phyloP scores from a whole-genome alignment of 2,888 invertebrate genomes.

The Flabesymbios commensalis region DNA sequence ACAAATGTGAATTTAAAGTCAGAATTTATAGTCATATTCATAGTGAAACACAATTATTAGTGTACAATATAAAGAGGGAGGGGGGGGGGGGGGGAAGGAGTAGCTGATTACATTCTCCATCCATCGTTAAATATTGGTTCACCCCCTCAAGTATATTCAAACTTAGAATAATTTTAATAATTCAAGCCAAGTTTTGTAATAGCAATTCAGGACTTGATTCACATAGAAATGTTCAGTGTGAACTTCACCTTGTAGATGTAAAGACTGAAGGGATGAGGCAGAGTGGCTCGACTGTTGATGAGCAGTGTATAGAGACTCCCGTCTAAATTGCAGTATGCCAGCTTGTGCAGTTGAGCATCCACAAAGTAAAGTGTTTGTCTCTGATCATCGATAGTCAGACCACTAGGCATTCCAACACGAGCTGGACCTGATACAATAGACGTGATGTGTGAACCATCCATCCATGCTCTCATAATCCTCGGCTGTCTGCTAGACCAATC shows the following conservation, averaged over 20 bases:
- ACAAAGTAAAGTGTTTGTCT: conserved; percentile 85
- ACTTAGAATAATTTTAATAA: no score
- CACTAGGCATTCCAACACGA: conserved; percentile 82
- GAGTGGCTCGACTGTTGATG: conserved; percentile 36
- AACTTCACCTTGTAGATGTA: conserved; percentile 76
- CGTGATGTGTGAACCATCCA: conserved; percentile 74
- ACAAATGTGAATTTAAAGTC: background rate
- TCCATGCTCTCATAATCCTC: conserved; percentile 76
- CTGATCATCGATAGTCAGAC: conserved; percentile 81
- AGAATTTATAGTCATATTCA: no score
- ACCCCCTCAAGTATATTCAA: no score
- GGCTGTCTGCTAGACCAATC: conserved; percentile 82
- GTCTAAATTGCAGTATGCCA: conserved; percentile 76
- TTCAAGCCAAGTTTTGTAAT: no score
- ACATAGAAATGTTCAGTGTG: no score
- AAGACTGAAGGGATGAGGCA: conserved; percentile 82
- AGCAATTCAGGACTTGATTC: no score
- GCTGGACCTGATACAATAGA: conserved; percentile 62
- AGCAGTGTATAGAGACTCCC: conserved; percentile 70
- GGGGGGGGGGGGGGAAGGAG: no score
- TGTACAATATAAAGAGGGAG: no score
- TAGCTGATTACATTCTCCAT: no score
- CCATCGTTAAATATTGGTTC: no score
- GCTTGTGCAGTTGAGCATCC: conserved; percentile 80
- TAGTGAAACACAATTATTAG: no score